Evolutionary conservation across 2,888 invertebrate genomes (phyloP), one percentile per base, ranked within the genome.

Genomic region (Diplazon laetatorius): DNA sequence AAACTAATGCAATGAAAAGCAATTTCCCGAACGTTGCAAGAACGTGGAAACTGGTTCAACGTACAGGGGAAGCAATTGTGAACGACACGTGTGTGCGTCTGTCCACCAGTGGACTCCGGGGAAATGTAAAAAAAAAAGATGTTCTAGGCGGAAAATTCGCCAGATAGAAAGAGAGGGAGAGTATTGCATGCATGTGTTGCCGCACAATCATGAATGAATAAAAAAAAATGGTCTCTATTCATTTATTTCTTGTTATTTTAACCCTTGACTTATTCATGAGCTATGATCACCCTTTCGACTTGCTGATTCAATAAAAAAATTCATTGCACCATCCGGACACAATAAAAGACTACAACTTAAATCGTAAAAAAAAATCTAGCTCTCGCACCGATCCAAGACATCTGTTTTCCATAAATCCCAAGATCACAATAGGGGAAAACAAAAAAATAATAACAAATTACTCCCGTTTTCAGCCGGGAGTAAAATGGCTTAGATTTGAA

Each of bases 1-100:
- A 44, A 60, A 59, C 52, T 42, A 52, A 59, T 71, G 52, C 65
- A 76, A 71, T 76, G 71, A 66, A 76, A 71, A 71, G 66, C 66
- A 70, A 74, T 78, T 71, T 60, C 62, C 20, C 74, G n/a, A n/a
- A n/a, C n/a, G n/a, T n/a, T n/a, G 16, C 60, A 62, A 55, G 55
- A 18, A 59, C 60, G 35, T 2, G 16, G 30, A 20, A 16, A 2
- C 9, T 55, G 16, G 9, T 55, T 14, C 16, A 55, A 14, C 14
- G 16, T 55, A 30, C 16, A 16, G 30, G 9, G 16, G 16, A 16
- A 30, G n/a, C n/a, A 5, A 30, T 55, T 14, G 14, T 2, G 35
- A 55, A 55, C 30, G 6, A 6, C 9, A 30, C 55, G 16, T 30
- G 30, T n/a, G n/a, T 8, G 18, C n/a, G n/a, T 52, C 14, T 25